phyloP scores from a whole-genome alignment of 2,113 vertebrate genomes.

The Dicaeum eximium region DNA sequence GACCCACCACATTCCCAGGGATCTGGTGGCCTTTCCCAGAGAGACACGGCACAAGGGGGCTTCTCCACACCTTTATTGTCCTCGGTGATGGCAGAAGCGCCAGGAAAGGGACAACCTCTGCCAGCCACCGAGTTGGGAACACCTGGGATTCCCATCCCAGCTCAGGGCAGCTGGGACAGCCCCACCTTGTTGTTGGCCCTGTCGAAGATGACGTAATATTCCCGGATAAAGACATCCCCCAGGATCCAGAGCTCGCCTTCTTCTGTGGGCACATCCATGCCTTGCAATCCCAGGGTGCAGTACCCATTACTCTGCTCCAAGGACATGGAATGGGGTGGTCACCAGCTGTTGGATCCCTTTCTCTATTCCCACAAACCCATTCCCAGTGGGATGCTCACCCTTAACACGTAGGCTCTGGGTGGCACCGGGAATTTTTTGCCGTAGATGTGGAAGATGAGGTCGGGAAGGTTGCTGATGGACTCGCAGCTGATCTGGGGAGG shows the following conservation, averaged over 20 bases:
- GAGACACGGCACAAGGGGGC: neutral
- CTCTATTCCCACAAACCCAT: neutral
- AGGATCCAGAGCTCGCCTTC: conserved; percentile 34
- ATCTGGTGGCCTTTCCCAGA: neutral
- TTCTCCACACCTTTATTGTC: conserved; percentile 8
- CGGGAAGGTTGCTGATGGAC: accelerated
- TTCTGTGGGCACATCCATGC: neutral
- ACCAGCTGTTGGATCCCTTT: neutral
- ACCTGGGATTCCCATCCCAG: neutral
- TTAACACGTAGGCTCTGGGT: neutral
- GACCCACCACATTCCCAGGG: neutral
- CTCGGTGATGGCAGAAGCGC: accelerated
- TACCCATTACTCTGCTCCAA: neutral
- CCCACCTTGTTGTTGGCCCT: conserved; percentile 16
- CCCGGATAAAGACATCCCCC: conserved; percentile 41
- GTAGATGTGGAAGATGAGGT: neutral
- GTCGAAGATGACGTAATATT: conserved; percentile 41
- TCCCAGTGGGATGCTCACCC: neutral
- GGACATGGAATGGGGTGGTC: accelerated
- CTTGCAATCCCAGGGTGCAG: neutral
- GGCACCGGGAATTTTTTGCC: neutral
- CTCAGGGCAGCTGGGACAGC: neutral
- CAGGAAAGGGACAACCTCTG: neutral
- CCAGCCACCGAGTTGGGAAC: neutral
- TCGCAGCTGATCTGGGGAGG: neutral